These are phyloP conservation scores for Ptychodera flava DNA, from an alignment of 35 echinoderm and acorn worm genomes.

Conservation along the genomic window DNA sequence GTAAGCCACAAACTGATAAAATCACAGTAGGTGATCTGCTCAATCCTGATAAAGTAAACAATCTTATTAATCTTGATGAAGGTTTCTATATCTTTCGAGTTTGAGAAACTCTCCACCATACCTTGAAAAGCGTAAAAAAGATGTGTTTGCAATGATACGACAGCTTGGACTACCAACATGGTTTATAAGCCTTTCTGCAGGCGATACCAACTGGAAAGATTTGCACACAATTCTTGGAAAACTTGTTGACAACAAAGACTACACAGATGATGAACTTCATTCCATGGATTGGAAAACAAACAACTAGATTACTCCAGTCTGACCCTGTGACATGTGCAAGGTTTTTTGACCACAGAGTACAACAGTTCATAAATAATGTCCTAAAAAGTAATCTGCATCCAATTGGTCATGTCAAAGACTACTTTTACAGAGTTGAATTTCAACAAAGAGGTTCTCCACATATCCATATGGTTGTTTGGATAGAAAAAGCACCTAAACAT, in stretches of 20 bases:
- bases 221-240: slow-evolving; percentile 18
- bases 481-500: slow-evolving; percentile 10
- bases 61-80: slow-evolving; percentile 10
- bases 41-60: not conserved
- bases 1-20: not conserved
- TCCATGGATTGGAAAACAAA: slow-evolving; percentile 8
- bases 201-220: slow-evolving; percentile 33
- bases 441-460: slow-evolving; percentile 18
- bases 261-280: slow-evolving; percentile 6
- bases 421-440: slow-evolving; percentile 21
- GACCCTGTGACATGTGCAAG: slow-evolving; percentile 32
- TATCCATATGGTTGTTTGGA: slow-evolving; percentile 20
- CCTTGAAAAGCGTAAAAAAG: not conserved
- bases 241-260: slow-evolving; percentile 14
- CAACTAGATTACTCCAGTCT: slow-evolving; percentile 17
- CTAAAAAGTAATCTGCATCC: slow-evolving; percentile 6
- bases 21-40: slow-evolving; percentile 10
- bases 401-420: slow-evolving; percentile 4
- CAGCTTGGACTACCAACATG: slow-evolving; percentile 18
- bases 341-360: slow-evolving; percentile 25
- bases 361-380: slow-evolving; percentile 14
- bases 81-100: not conserved
- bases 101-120: not conserved
- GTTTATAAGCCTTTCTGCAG: slow-evolving; percentile 30
- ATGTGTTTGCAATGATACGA: not conserved